phyloP scores from a whole-genome alignment of 2,113 vertebrate species.

The Cettia cetti region DNA sequence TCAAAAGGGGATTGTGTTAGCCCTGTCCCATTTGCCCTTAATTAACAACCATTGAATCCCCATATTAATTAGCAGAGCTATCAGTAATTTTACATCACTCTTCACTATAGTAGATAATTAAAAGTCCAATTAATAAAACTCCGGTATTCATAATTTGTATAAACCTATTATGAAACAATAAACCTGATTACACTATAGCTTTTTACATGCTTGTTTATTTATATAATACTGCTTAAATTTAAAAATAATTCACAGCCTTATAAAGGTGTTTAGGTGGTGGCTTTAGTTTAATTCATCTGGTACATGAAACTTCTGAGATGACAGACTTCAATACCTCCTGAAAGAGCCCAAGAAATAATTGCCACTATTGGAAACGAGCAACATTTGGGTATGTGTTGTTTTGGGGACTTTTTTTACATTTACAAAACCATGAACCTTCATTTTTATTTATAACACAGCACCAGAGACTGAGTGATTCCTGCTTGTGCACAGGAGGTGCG shows the following conservation, averaged over 20 bases:
- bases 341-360: neutral
- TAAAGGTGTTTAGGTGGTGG: neutral
- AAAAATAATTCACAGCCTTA: neutral
- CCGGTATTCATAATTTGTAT: slow-evolving; percentile 81
- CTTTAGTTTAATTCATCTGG: neutral
- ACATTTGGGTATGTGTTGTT: neutral
- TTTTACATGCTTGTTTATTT: slow-evolving; percentile 29
- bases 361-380: neutral
- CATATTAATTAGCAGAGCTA: slow-evolving; percentile 91
- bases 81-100: slow-evolving; percentile 90
- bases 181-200: slow-evolving; percentile 35
- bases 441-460: slow-evolving; percentile 19
- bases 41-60: slow-evolving; percentile 89
- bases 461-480: slow-evolving; percentile 12
- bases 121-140: slow-evolving; percentile 88
- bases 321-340: neutral
- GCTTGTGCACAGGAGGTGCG: neutral
- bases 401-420: neutral
- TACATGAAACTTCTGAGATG: neutral
- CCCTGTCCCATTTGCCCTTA: slow-evolving; percentile 92
- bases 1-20: slow-evolving; percentile 79
- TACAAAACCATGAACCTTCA: neutral
- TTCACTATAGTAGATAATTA: slow-evolving; percentile 87
- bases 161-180: slow-evolving; percentile 75
- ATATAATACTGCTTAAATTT: neutral